Base-by-base conservation (phyloP, 2,113 vertebrate species). In the Seriola rivoliana region DNA sequence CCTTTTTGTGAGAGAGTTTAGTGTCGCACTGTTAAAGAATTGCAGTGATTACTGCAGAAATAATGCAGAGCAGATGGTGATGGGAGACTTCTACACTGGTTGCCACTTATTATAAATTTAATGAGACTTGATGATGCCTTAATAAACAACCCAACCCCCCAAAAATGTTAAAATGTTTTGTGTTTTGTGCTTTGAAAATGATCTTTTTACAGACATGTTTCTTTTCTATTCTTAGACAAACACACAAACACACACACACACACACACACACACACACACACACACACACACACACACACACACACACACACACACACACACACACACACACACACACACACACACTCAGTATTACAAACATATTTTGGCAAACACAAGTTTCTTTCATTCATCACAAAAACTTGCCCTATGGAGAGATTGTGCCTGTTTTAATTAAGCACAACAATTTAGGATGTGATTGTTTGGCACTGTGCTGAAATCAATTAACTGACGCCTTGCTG, bases 381-480 rank as follows among this genome's bases (percentile, higher is more conserved):
- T 73, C 34, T 16, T 63, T 75, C 48, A 63, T 68, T 44, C 16
- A 62, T 75, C 60, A 73, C 1, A 54, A 55, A 82, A 50, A 9
- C 8, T 8, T 7, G 5, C 46, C 69, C 69, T 16, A 19, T 54
- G 9, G 34, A 63, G 63, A 58, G 62, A 77, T 19, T n/a, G 58
- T 32, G 21, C 32, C 59, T 71, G 40, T 80, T 89, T 73, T 76
- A 76, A 86, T 86, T 75, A 76, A 82, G 19, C 54, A 40, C 59
- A 60, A 58, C n/a, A 84, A 38, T 85, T 76, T 67, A 29, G 54
- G 58, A 71, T 82, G 46, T 70, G 73, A 68, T 66, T 75, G 75
- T 89, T 87, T 84, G 80, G 80, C 84, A 81, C 44, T n/a, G 17
- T 44, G 36, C 62, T 71, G n/a, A 72, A 91, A 89, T 90, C 83